Evolutionary conservation across 2,888 invertebrate species (phyloP).

Genomic region (Machimus atricapillus): DNA sequence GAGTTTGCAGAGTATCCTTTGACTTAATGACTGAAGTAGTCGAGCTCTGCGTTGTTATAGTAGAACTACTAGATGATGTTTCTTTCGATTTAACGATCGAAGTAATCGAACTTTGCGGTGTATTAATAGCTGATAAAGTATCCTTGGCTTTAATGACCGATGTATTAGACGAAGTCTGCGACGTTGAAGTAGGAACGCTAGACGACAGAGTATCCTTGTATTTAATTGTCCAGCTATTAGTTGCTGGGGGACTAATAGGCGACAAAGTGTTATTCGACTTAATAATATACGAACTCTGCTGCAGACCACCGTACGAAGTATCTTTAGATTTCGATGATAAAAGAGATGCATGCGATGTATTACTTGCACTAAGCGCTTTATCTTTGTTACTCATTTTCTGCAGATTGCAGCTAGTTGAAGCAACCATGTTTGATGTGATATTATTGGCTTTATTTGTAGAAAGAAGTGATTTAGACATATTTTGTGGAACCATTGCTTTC

Average conservation of each 20-base stretch:
- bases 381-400: background rate
- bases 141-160: too few species aligned
- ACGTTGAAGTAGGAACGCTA: background rate
- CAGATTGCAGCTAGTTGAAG: background rate
- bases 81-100: background rate
- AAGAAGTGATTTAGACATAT: background rate
- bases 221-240: background rate
- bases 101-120: background rate
- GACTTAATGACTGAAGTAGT: background rate
- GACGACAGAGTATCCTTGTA: background rate
- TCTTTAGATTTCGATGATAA: background rate
- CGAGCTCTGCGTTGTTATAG: background rate
- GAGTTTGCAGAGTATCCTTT: background rate
- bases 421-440: background rate
- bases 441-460: background rate
- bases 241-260: background rate
- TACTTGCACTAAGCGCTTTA: background rate
- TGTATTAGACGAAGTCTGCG: background rate
- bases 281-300: background rate
- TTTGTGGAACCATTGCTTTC: background rate
- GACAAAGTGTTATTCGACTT: background rate
- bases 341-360: background rate
- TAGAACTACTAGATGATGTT: background rate
- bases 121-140: background rate
- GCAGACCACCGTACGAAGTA: background rate